phyloP scores from a whole-genome alignment of 64 coral and sea anemone species.

The Hydrozoanthus tunicans region DNA sequence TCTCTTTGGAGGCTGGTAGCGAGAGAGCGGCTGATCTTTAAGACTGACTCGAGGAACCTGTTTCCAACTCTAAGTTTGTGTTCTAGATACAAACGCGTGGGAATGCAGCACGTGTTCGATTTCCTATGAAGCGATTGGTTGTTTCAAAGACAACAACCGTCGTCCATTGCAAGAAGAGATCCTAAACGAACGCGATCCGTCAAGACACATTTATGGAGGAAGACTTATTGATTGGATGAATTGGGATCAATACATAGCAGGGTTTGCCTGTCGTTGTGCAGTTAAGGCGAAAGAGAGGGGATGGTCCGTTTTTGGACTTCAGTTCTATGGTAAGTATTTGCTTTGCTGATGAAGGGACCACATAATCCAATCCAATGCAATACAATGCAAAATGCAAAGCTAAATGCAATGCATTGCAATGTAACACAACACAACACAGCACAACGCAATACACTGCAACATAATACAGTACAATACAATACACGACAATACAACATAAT shows the following conservation, averaged over 20 bases:
- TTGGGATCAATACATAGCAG: conserved; percentile 65
- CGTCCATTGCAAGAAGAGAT: conserved; percentile 64
- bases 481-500: neutral
- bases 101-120: conserved; percentile 51
- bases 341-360: neutral
- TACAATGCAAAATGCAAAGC: no score
- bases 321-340: conserved; percentile 50
- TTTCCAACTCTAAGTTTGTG: neutral
- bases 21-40: no score
- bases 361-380: no score
- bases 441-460: no score
- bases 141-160: conserved; percentile 44
- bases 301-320: conserved; percentile 45
- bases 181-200: conserved; percentile 71
- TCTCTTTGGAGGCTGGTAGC: no score
- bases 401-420: neutral
- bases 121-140: conserved; percentile 62
- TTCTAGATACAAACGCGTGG: conserved; percentile 29
- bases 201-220: conserved; percentile 59
- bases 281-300: conserved; percentile 9
- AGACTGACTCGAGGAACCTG: no score
- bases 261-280: conserved; percentile 77
- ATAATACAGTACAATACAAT: no score
- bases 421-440: neutral
- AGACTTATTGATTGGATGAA: conserved; percentile 60